Conservation (phyloP, 2,113 vertebrate species). For the Riparia riparia region DNA sequence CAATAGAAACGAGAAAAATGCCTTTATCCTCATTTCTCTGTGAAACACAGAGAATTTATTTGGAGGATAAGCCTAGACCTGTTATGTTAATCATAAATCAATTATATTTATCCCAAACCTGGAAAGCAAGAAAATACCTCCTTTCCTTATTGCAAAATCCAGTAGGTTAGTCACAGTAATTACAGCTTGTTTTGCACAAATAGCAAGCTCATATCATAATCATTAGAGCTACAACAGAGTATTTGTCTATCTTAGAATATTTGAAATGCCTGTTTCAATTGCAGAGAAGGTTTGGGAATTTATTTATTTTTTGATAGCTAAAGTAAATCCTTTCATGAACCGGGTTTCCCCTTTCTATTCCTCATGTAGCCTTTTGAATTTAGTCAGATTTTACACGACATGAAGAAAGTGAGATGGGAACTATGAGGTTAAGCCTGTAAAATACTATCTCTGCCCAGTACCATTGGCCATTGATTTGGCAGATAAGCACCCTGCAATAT, state of each 20-base stretch:
- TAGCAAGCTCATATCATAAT: conserved; percentile 32
- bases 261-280: conserved; percentile 57
- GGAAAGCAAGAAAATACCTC: conserved; percentile 63
- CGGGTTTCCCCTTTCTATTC: conserved; percentile 53
- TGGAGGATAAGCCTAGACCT: conserved; percentile 59
- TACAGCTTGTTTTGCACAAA: conserved; percentile 52
- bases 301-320: conserved; percentile 38
- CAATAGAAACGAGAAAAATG: conserved; percentile 64
- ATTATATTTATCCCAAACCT: conserved; percentile 64
- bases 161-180: conserved; percentile 67
- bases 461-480: background rate
- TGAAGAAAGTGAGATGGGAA: background rate
- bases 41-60: conserved; percentile 70
- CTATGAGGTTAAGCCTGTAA: background rate
- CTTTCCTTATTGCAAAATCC: conserved; percentile 68
- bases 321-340: conserved; percentile 62
- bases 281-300: conserved; percentile 7
- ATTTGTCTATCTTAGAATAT: conserved; percentile 26
- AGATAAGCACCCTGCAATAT: conserved; percentile 10
- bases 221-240: conserved; percentile 27
- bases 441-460: background rate
- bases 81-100: conserved; percentile 76
- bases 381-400: conserved; percentile 30
- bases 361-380: conserved; percentile 30
- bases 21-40: conserved; percentile 60